A percentile compares a stretch with the other conserved stretches of the same genome.
Conservation (phyloP, 2,888 invertebrate genomes). For the Girardia tigrina region DNA sequence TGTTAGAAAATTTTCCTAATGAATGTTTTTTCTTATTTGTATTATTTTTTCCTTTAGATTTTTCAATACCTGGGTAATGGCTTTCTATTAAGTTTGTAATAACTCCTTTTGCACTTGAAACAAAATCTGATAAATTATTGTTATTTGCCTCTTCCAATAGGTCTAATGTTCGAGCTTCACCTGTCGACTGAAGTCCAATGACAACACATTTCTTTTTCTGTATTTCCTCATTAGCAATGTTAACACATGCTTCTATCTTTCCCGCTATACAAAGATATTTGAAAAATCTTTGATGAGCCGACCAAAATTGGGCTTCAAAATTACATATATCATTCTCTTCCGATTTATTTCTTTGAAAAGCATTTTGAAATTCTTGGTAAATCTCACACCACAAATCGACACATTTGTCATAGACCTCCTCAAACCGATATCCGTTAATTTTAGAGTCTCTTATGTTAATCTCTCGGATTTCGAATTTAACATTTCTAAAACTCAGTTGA, state of each 20-base stretch:
- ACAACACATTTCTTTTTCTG: slow-evolving; percentile 70
- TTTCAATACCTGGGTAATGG: slow-evolving; percentile 77
- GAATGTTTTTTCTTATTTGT: too few relatives aligned
- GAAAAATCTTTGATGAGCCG: slow-evolving; percentile 93
- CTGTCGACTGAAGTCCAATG: slow-evolving; percentile 94
- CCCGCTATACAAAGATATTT: slow-evolving; percentile 96
- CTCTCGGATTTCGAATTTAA: background rate
- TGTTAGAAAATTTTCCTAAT: too few relatives aligned
- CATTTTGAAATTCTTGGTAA: background rate
- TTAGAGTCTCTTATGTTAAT: slow-evolving; percentile 74
- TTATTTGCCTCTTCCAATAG: slow-evolving; percentile 88
- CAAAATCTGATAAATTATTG: slow-evolving; percentile 73
- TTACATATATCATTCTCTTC: background rate
- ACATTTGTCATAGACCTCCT: slow-evolving; percentile 76
- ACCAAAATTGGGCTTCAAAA: slow-evolving; percentile 89
- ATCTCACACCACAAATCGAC: slow-evolving; percentile 59
- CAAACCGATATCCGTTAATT: slow-evolving; percentile 64
- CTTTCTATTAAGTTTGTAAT: slow-evolving; percentile 88
- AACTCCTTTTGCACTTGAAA: slow-evolving; percentile 62
- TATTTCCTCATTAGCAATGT: slow-evolving; percentile 53
- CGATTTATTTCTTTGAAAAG: background rate
- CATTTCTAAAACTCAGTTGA: slow-evolving; percentile 25
- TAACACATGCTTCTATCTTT: slow-evolving; percentile 61
- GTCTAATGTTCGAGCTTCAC: slow-evolving; percentile 89
- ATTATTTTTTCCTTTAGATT: background rate